These are phyloP conservation scores for Spodoptera littoralis DNA, from an alignment of 2,888 invertebrate species.

Conservation along the genomic window DNA sequence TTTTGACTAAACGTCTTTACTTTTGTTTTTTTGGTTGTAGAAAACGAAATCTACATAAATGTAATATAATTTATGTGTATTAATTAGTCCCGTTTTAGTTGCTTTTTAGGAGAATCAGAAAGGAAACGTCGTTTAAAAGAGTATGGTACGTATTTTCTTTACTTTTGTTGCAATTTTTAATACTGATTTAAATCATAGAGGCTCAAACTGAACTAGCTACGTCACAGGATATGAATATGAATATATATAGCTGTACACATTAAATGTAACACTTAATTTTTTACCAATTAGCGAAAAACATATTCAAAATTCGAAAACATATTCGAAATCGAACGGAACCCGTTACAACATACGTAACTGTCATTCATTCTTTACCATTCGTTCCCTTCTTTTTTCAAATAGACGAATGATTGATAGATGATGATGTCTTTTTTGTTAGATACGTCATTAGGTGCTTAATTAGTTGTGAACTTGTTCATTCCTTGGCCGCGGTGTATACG, in stretches of 20 bases:
- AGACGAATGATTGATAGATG: slow-evolving; percentile 85
- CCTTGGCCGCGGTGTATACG: slow-evolving; percentile 65
- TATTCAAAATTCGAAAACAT: not conserved
- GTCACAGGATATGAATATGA: too few species aligned
- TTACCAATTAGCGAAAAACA: not conserved
- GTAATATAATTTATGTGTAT: not conserved
- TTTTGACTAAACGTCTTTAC: not conserved
- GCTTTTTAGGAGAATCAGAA: not conserved
- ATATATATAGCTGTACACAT: too few species aligned
- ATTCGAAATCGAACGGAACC: slow-evolving; percentile 31
- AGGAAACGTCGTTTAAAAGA: too few species aligned
- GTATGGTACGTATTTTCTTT: too few species aligned
- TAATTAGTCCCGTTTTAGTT: not conserved
- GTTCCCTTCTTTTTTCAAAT: slow-evolving; percentile 74
- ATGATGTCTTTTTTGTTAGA: slow-evolving; percentile 85
- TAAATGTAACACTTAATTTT: not conserved
- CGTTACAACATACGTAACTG: slow-evolving; percentile 31
- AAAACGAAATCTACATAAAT: not conserved
- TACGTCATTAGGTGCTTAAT: slow-evolving; percentile 84
- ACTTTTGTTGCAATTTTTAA: too few species aligned
- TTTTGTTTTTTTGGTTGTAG: not conserved
- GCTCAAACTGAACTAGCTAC: too few species aligned
- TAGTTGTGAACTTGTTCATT: slow-evolving; percentile 85
- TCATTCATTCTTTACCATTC: slow-evolving; percentile 59
- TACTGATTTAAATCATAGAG: too few species aligned